These are phyloP conservation scores for roundworm (Caenorhabditis elegans) DNA, from an alignment of 1,140 invertebrate genomes.

Conservation along the genomic window WBcel235 BX284604.4:12834001-12834500, in stretches of 20 bases:
- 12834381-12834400: background rate
- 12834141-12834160: background rate
- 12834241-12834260: too few relatives aligned
- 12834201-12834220: background rate
- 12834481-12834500: slow-evolving; percentile 10
- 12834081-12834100: too few relatives aligned
- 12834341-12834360: background rate
- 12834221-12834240: background rate
- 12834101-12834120: too few relatives aligned
- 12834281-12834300: background rate
- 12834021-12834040: background rate
- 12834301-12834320: background rate
- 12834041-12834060: background rate
- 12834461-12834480: background rate
- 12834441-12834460: background rate
- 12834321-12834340: background rate
- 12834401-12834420: slow-evolving; percentile 21
- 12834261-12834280: slow-evolving; percentile 3
- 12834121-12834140: background rate
- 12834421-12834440: background rate
- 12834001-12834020: slow-evolving; percentile 9
- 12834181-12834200: background rate
- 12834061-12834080: background rate
- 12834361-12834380: slow-evolving; percentile 3
- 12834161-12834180: background rate